These are phyloP conservation scores for Drosophila paucipuncta DNA, from an alignment of 2,888 invertebrate species.

Conservation along the genomic window DNA sequence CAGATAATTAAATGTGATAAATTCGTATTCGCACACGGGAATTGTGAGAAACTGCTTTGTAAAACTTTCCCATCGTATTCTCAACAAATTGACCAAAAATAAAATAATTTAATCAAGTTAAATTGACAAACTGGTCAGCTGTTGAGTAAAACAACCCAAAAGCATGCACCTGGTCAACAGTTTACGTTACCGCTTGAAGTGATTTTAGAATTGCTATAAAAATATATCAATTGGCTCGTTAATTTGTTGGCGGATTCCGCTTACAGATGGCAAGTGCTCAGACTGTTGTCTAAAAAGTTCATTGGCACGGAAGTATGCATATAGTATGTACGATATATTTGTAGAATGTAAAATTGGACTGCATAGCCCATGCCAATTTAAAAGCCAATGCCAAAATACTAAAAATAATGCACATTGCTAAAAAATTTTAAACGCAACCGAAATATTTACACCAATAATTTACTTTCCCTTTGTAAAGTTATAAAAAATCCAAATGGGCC, in stretches of 20 bases:
- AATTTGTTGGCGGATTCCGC: conserved; percentile 19
- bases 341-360: neutral
- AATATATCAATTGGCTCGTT: conserved; percentile 21
- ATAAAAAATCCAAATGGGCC: neutral
- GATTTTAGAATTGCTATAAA: conserved; percentile 20
- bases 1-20: conserved; percentile 20
- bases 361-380: neutral
- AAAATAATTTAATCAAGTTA: conserved; percentile 28
- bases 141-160: conserved; percentile 14
- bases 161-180: conserved; percentile 35
- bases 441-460: neutral
- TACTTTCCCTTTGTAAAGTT: neutral
- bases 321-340: neutral
- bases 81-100: conserved; percentile 29
- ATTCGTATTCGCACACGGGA: conserved; percentile 23
- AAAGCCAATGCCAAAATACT: neutral
- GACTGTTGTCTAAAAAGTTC: conserved; percentile 30
- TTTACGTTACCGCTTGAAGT: conserved; percentile 6
- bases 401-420: neutral
- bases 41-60: conserved; percentile 45
- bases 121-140: conserved; percentile 19
- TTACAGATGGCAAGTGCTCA: neutral
- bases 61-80: conserved; percentile 25
- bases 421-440: neutral
- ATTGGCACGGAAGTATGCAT: conserved; percentile 30